Evolutionary conservation across 1,140 invertebrate species (phyloP), one percentile per base, ranked within the genome.

Genomic region (Geopemphigus sp.): DNA sequence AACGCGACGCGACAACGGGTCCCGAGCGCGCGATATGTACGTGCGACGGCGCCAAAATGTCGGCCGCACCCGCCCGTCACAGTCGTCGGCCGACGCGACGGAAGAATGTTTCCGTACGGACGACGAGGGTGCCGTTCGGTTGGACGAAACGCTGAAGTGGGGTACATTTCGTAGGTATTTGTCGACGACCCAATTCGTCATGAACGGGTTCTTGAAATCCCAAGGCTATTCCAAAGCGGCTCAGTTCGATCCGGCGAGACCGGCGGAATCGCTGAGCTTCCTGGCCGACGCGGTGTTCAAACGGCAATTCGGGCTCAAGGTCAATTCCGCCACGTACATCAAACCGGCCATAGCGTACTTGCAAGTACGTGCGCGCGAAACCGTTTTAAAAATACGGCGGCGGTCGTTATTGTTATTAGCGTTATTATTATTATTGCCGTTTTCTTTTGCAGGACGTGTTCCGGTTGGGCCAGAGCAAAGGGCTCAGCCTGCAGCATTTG

Each of bases 121-220:
- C n/a, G n/a, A n/a, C n/a, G n/a, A n/a, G n/a, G n/a, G n/a, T n/a
- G n/a, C n/a, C n/a, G n/a, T n/a, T n/a, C n/a, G n/a, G n/a, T n/a
- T n/a, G n/a, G n/a, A n/a, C n/a, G n/a, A n/a, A n/a, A n/a, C n/a
- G n/a, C n/a, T n/a, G n/a, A n/a, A n/a, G n/a, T n/a, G n/a, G n/a
- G n/a, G n/a, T n/a, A n/a, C n/a, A n/a, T n/a, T n/a, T n/a, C n/a
- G n/a, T n/a, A 92, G 92, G 82, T 93, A 93, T 83, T 83, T 93
- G 61, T 85, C 87, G 66, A 91, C 91, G 0, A 88, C 86, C 0
- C 90, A 93, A 83, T 90, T 91, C 82, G 87, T 93, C 73, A 87
- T 90, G 22, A 94, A 94, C 84, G 89, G 90, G 78, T 92, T 92
- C 83, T 84, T 94, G 1, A 91, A 92, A 82, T 88, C 89, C 39